Base-by-base conservation (phyloP, 2,113 vertebrate species). In the Pomatorhinus ruficollis region DNA sequence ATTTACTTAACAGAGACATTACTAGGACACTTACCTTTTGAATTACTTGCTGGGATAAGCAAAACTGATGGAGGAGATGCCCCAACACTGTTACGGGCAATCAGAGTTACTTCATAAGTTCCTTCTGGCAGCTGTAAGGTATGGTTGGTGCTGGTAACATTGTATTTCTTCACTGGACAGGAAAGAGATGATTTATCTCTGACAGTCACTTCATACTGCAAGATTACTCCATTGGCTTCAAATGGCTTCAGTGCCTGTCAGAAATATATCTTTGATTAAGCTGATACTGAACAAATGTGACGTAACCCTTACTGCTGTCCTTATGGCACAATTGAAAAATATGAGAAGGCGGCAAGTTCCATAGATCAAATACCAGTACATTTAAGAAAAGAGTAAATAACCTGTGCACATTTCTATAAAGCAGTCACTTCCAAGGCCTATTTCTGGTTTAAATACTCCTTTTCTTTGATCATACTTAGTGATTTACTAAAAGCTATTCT, bases 171-270 rank as follows among this genome's bases (percentile, higher is more conserved):
- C 94, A 31, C 24, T 25, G 71, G 81, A 72, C 6, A 25, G 59
- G 93, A 92, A 42, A 60, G 45, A 56, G 28, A 39, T 33, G 82
- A 90, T 64, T 97, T 83, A 86, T 97, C 82, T 81, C 37, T 97
- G 27, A 98, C 37, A 54, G 81, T 96, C 28, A 99, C 69, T 87
- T 98, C 89, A 93, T 98, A 99, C 5, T 71, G 68, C 70, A 91
- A 64, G 65, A 99, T 99, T 94, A 84, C 97, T 78, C 99, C 99
- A 81, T 98, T 98, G 57, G 98, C 97, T 95, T 98, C 97, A 93
- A 74, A 95, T n/a, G 90, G 97, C 61, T 97, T 91, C 89, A 98
- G 69, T 15, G 97, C 86, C 98, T 98, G 79, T 59, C 87, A 96
- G 53, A 97, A 96, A 94, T 31, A 56, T 27, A 25, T 49, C 54